Evolutionary conservation across 2,888 invertebrate genomes (phyloP).

Genomic region (Caenorhabditis sulstoni): DNA sequence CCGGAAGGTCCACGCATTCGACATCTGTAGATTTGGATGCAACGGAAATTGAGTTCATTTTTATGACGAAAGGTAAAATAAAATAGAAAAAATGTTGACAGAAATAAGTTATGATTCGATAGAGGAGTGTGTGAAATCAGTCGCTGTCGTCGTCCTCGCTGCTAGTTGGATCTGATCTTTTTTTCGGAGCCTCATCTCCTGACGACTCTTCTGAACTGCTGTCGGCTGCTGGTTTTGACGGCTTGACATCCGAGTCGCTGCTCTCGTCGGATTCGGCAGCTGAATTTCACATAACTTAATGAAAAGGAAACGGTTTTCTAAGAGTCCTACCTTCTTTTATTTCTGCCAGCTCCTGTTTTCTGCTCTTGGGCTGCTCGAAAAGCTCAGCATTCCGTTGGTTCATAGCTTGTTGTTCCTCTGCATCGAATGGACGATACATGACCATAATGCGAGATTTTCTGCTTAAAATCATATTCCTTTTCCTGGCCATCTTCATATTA

Average conservation of each 20-base stretch:
- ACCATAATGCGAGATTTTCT: constrained; percentile 48
- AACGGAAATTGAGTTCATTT: too few relatives aligned
- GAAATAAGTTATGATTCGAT: background rate
- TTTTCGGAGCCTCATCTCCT: constrained; percentile 23
- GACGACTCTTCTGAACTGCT: constrained; percentile 24
- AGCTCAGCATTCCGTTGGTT: constrained; percentile 16
- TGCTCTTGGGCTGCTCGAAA: constrained; percentile 27
- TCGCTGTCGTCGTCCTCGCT: constrained; percentile 52
- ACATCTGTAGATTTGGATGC: too few relatives aligned
- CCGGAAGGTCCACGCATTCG: too few relatives aligned
- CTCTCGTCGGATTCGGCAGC: background rate
- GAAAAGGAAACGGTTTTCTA: background rate
- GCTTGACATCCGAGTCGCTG: background rate
- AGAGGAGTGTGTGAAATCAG: constrained; percentile 16
- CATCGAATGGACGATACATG: constrained; percentile 25
- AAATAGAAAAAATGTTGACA: constrained; percentile 4
- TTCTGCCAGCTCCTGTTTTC: constrained; percentile 23
- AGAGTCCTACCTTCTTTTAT: constrained; percentile 8
- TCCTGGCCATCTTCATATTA: constrained; percentile 81
- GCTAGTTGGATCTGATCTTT: constrained; percentile 1
- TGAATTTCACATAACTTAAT: background rate
- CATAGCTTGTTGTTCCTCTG: constrained; percentile 11
- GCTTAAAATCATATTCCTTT: constrained; percentile 71
- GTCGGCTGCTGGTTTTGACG: background rate
- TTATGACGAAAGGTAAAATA: background rate